A percentile compares a stretch with the other conserved stretches of the same genome.
Conservation (phyloP, 2,797 vertebrate species). For the Coracias cyanogaster region DNA sequence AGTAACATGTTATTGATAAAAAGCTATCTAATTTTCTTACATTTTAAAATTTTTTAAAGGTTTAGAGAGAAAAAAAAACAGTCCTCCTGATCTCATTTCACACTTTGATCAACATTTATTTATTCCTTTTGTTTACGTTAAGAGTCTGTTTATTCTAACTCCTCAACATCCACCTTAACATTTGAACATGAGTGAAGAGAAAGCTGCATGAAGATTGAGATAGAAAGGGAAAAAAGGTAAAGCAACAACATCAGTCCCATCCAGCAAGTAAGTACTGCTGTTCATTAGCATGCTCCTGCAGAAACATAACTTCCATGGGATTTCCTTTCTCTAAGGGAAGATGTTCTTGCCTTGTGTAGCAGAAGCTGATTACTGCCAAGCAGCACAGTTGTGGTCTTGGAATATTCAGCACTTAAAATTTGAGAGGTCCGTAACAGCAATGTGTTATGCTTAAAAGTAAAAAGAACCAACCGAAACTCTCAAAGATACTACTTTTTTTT, state of each 20-base stretch:
- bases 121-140: background rate
- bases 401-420: background rate
- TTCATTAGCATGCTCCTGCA: background rate
- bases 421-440: background rate
- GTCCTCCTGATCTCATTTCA: background rate
- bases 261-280: background rate
- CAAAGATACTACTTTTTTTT: background rate
- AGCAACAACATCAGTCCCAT: background rate
- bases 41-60: background rate
- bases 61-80: background rate
- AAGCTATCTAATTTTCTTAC: background rate
- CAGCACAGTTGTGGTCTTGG: background rate
- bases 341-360: background rate
- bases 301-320: background rate
- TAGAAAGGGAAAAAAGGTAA: background rate
- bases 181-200: background rate
- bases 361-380: background rate
- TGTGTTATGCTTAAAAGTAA: background rate
- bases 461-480: background rate
- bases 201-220: fast-evolving
- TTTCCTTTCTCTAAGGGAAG: background rate
- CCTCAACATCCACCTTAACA: background rate
- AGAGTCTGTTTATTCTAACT: background rate
- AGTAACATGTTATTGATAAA: background rate
- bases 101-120: background rate